phyloP scores from a whole-genome alignment of 2,888 invertebrate genomes.

The Drosophila atroscutellata region DNA sequence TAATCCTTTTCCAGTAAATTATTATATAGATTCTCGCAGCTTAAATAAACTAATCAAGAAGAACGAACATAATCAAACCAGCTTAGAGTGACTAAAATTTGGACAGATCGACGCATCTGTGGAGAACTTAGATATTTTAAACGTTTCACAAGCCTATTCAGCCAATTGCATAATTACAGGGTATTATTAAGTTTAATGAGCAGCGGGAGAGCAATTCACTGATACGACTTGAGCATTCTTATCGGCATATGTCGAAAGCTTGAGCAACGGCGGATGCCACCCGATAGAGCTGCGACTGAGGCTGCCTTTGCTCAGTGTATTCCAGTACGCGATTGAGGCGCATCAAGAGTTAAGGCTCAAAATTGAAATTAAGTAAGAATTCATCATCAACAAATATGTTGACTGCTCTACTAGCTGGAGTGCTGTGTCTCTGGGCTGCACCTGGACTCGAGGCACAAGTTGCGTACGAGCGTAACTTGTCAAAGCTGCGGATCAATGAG shows the following conservation, averaged over 20 bases:
- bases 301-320: conserved; percentile 37
- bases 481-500: conserved; percentile 79
- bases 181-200: conserved; percentile 36
- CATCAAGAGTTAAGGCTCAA: conserved; percentile 15
- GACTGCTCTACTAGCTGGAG: conserved; percentile 18
- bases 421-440: conserved; percentile 32
- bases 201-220: conserved; percentile 55
- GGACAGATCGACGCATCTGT: too few species aligned
- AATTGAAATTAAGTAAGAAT: conserved; percentile 3
- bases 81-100: not conserved
- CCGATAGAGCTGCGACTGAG: conserved; percentile 21
- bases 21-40: not conserved
- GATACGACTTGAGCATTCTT: conserved; percentile 52
- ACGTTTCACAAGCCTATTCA: not conserved
- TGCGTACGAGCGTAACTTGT: conserved; percentile 72
- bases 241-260: conserved; percentile 40
- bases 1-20: not conserved
- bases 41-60: not conserved
- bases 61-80: not conserved
- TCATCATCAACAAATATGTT: conserved; percentile 19
- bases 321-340: conserved; percentile 23
- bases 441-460: conserved; percentile 55
- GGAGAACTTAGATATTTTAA: too few species aligned
- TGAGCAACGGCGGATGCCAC: conserved; percentile 48
- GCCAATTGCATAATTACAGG: not conserved